Base-by-base conservation (phyloP, 2,797 vertebrate species). In the Pitangus sulphuratus region DNA sequence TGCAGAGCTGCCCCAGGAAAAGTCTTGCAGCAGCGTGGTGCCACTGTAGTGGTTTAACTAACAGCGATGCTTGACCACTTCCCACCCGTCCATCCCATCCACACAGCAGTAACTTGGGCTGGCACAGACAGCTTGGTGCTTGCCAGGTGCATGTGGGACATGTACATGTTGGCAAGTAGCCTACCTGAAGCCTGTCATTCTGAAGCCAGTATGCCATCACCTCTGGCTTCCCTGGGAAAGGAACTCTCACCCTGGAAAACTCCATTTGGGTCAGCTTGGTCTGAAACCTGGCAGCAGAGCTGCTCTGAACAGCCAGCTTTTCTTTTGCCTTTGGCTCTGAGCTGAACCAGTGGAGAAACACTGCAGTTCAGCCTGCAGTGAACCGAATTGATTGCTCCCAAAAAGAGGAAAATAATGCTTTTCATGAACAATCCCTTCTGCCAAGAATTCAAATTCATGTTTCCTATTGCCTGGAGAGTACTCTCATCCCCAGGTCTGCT, bases 61-160 rank as follows among this genome's bases (percentile, higher is more conserved):
- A 20, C 22, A 42, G 58, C 4, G 16, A n/a, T 62, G 16, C 37
- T 33, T 61, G 42, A 45, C 16, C 7, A 3, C 30, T 14, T 60
- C 11, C 17, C 39, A 33, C 26, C 21, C 10, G 1, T 31, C 12
- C 30, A 9, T 62, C 33, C 25, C 77, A 69, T 31, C 58, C 77
- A n/a, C 0, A 2, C 22, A 33, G 40, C 45, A 65, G 11, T 13
- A 40, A 40, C 24, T 11, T 30, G 12, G 17, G 21, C 8, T 85
- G 62, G 82, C 51, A 51, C 20, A 77, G 47, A 45, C 58, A 6
- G 1, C 2, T 25, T 15, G 37, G 21, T 51, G 16, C 44, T 16
- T 0, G 0, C 20, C 47, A 37, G 25, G 12, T 62, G n/a, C 6
- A 8, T 1, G 6, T 24, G 42, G 30, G 22, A 31, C 17, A 3